Evolutionary conservation across 2,797 vertebrate species (phyloP), one percentile per base, ranked within the genome.

Genomic region (Ispidina lecontei): DNA sequence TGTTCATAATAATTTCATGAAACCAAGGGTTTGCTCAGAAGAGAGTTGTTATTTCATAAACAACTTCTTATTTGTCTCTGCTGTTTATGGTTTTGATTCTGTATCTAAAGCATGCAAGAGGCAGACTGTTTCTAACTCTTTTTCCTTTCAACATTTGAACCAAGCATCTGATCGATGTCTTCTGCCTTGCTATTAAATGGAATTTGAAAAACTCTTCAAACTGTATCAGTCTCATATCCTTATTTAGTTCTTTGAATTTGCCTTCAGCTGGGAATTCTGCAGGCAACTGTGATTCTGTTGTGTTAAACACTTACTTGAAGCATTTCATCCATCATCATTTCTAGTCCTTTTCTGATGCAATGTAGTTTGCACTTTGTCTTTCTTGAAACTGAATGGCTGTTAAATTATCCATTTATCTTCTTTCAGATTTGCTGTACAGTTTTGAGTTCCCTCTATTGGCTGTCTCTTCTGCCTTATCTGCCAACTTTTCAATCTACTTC

Each of bases 381-480:
- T 97, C 97, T 98, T 97, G 97, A 97, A 98, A 98, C 97, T 97
- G 97, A 98, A 97, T 94, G 95, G 96, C 97, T 97, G 97, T 98
- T 97, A 98, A 98, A 98, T 98, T 98, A 97, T 98, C 97, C 97
- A 98, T 98, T 98, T 97, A 98, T 98, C 98, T 98, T 98, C 97
- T 96, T 98, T 97, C 95, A 92, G 96, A 97, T 97, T 96, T 97
- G 96, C 97, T 96, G 96, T 96, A 97, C 92, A 84, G 75, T 96
- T 95, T 95, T 97, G 87, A 95, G 95, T 96, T 95, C 84, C 93
- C 85, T 97, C 94, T 96, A 93, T 83, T 95, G 86, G 93, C 96
- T 97, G 95, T 97, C 97, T 97, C 95, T 97, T 96, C 95, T 96
- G 96, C 95, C 97, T 97, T 96, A 96, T 96, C 97, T 97, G 96